A percentile compares a stretch with the other conserved stretches of the same genome.
Evolutionary conservation across 2,797 vertebrate genomes (phyloP).

Genomic region (Pseudomugil tenellus): DNA sequence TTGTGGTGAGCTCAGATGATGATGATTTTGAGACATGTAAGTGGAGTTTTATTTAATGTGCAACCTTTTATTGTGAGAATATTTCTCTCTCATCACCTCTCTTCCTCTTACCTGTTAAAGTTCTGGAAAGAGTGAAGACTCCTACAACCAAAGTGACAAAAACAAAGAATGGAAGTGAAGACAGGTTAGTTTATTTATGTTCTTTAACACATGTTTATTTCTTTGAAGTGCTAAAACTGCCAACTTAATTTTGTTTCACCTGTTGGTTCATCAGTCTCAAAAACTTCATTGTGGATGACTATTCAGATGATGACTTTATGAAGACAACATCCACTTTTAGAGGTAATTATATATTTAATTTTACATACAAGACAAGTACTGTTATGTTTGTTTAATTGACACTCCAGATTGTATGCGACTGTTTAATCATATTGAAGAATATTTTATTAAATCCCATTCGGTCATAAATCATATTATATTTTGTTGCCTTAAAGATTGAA

Average conservation of each 20-base stretch:
- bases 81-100: not conserved
- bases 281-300: constrained; percentile 77
- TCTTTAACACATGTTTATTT: not conserved
- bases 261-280: constrained; percentile 68
- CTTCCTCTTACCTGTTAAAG: constrained; percentile 64
- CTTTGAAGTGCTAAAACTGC: not conserved
- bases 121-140: constrained; percentile 79
- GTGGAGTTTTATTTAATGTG: constrained; percentile 33
- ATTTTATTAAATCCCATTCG: too few relatives aligned
- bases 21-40: constrained; percentile 84
- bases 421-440: too few relatives aligned
- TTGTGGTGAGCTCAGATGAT: constrained; percentile 77
- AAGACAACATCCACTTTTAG: constrained; percentile 63
- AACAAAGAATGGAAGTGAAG: constrained; percentile 42
- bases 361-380: not conserved
- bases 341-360: constrained; percentile 59
- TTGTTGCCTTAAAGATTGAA: not conserved
- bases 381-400: too few relatives aligned
- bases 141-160: constrained; percentile 60
- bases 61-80: not conserved
- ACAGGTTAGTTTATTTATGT: constrained; percentile 70
- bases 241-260: not conserved
- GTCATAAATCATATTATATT: not conserved
- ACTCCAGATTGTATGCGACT: too few relatives aligned
- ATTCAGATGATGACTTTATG: constrained; percentile 81